These are phyloP conservation scores for Pocillopora verrucosa DNA, from an alignment of 64 coral and sea anemone species.

Conservation along the genomic window DNA sequence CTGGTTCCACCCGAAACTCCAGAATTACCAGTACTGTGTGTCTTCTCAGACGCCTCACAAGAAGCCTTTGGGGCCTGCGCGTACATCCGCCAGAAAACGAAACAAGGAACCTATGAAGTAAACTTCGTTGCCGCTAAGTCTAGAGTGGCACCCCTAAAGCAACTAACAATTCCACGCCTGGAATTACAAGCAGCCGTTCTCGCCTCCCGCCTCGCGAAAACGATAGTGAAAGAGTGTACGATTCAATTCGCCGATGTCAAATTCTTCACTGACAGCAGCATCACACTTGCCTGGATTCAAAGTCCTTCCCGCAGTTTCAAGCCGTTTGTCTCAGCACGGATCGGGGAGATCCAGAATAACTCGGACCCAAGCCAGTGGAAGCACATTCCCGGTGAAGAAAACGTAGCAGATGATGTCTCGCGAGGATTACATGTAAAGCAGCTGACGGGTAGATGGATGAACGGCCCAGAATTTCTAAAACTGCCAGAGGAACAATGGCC, in stretches of 20 bases:
- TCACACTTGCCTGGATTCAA: constrained; percentile 41
- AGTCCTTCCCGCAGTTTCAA: constrained; percentile 43
- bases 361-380: constrained; percentile 60
- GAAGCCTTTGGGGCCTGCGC: constrained; percentile 46
- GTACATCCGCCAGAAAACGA: constrained; percentile 34
- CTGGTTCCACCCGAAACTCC: constrained; percentile 18
- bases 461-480: constrained; percentile 33
- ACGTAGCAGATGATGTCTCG: constrained; percentile 56
- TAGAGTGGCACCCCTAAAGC: constrained; percentile 54
- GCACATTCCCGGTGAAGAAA: constrained; percentile 45
- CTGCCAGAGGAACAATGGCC: constrained; percentile 41
- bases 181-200: constrained; percentile 41
- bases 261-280: constrained; percentile 62
- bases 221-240: constrained; percentile 3
- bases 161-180: constrained; percentile 39
- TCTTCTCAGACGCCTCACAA: constrained; percentile 57
- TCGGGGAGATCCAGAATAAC: constrained; percentile 51
- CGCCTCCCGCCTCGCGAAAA: neutral
- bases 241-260: constrained; percentile 32
- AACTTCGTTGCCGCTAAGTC: constrained; percentile 62
- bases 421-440: constrained; percentile 31
- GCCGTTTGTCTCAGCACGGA: constrained; percentile 51
- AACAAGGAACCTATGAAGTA: constrained; percentile 26
- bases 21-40: constrained; percentile 40
- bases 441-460: constrained; percentile 38